Percentiles rank a stretch among this genome's conserved stretches.
These are phyloP conservation scores for Sinelater perroti DNA, from an alignment of 2,888 invertebrate species.

Conservation along the genomic window DNA sequence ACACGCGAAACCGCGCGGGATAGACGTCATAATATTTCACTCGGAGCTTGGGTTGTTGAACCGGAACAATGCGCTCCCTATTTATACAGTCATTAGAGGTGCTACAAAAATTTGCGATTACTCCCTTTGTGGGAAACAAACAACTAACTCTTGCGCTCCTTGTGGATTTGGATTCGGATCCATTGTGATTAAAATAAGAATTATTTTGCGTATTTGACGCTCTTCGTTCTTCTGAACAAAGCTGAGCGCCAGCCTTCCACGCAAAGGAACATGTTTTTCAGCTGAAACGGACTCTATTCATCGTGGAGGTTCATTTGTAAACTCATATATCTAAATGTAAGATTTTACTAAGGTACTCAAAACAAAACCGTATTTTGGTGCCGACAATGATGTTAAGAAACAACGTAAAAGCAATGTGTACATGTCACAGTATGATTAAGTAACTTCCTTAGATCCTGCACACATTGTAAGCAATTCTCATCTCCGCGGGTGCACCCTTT, in stretches of 20 bases:
- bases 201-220: background rate
- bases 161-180: conserved; percentile 1
- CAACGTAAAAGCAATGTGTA: too few species aligned
- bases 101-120: conserved; percentile 16
- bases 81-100: conserved; percentile 15
- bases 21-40: conserved; percentile 17
- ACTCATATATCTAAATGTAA: too few species aligned
- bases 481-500: too few species aligned
- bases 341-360: too few species aligned
- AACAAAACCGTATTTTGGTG: too few species aligned
- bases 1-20: conserved; percentile 12
- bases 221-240: conserved; percentile 8
- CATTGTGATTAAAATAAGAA: conserved; percentile 10
- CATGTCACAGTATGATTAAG: too few species aligned
- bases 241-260: background rate
- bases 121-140: conserved; percentile 11
- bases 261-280: conserved; percentile 19
- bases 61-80: conserved; percentile 13
- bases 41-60: conserved; percentile 9
- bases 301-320: too few species aligned
- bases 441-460: too few species aligned
- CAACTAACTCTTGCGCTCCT: conserved; percentile 8
- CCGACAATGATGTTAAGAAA: too few species aligned
- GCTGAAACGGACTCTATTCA: too few species aligned
- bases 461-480: too few species aligned